Percentiles rank a stretch among this genome's conserved stretches.
Evolutionary conservation across 2,113 vertebrate species (phyloP).

Genomic region (Alligator mississippiensis): DNA sequence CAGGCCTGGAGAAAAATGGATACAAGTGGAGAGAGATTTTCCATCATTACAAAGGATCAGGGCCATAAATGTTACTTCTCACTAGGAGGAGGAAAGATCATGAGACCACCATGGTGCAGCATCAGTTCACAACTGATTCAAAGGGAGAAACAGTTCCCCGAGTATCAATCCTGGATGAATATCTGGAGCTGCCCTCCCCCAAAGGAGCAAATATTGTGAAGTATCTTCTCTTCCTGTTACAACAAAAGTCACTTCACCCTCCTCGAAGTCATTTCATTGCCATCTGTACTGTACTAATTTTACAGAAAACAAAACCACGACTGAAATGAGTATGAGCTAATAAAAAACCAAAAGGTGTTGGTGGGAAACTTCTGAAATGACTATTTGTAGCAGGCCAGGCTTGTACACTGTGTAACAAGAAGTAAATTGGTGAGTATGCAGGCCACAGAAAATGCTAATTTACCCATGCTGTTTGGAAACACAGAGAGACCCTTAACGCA

Average conservation of each 20-base stretch:
- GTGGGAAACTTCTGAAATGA: slow-evolving; percentile 42
- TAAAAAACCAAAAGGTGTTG: slow-evolving; percentile 53
- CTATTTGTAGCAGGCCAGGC: slow-evolving; percentile 46
- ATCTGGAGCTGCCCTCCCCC: neutral
- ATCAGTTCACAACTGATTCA: slow-evolving; percentile 12
- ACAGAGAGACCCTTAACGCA: slow-evolving; percentile 46
- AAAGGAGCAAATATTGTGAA: slow-evolving; percentile 2
- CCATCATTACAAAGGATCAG: neutral
- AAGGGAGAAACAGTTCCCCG: neutral
- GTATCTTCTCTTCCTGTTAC: slow-evolving; percentile 66
- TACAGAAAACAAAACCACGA: slow-evolving; percentile 64
- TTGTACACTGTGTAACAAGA: slow-evolving; percentile 60
- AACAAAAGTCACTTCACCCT: slow-evolving; percentile 65
- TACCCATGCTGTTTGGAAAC: slow-evolving; percentile 60
- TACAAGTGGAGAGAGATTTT: neutral
- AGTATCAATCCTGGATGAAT: neutral
- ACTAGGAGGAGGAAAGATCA: neutral
- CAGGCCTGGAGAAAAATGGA: neutral
- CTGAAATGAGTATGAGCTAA: slow-evolving; percentile 57
- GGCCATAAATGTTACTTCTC: slow-evolving; percentile 20
- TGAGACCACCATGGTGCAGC: neutral
- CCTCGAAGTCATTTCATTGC: slow-evolving; percentile 65
- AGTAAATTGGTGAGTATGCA: slow-evolving; percentile 68
- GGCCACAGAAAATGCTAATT: slow-evolving; percentile 75
- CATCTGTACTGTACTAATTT: slow-evolving; percentile 51